These are phyloP conservation scores for Coelinius sp. DNA, from an alignment of 2,888 invertebrate genomes.

Conservation along the genomic window DNA sequence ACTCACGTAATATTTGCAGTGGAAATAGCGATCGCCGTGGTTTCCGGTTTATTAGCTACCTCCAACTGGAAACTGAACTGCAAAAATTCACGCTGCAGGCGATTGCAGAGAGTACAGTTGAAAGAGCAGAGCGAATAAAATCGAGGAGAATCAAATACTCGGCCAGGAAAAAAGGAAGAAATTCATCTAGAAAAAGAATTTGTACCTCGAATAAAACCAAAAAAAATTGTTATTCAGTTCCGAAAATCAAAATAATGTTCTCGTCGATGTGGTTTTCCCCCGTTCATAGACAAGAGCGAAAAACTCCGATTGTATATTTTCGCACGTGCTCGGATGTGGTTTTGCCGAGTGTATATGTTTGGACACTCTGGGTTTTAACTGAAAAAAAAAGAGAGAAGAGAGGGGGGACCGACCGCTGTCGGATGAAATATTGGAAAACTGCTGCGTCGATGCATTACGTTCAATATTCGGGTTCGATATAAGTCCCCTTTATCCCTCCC, in stretches of 20 bases:
- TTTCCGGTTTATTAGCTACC: slow-evolving; percentile 38
- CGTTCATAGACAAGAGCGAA: neutral
- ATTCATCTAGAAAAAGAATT: too few relatives aligned
- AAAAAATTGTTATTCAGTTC: too few relatives aligned
- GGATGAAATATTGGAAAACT: slow-evolving; percentile 54
- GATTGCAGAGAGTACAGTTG: neutral
- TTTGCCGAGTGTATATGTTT: slow-evolving; percentile 23
- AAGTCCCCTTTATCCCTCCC: slow-evolving; percentile 47
- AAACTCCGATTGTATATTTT: neutral
- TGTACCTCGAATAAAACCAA: too few relatives aligned
- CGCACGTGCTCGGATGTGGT: slow-evolving; percentile 8
- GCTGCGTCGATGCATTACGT: slow-evolving; percentile 47
- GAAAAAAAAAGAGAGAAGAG: neutral
- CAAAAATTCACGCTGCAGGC: slow-evolving; percentile 21
- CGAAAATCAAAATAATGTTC: too few relatives aligned
- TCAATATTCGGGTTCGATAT: slow-evolving; percentile 51
- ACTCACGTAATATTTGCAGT: slow-evolving; percentile 30
- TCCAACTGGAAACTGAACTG: neutral
- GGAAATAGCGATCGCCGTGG: slow-evolving; percentile 22
- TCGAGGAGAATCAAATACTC: neutral
- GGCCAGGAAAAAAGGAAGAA: too few relatives aligned
- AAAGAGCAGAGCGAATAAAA: neutral
- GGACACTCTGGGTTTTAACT: neutral
- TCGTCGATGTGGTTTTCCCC: neutral
- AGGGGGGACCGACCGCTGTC: slow-evolving; percentile 6